A percentile compares a stretch with the other conserved stretches of the same genome.
These are phyloP conservation scores for Aulostomus chinensis DNA, from an alignment of 2,797 vertebrate species.

Conservation along the genomic window DNA sequence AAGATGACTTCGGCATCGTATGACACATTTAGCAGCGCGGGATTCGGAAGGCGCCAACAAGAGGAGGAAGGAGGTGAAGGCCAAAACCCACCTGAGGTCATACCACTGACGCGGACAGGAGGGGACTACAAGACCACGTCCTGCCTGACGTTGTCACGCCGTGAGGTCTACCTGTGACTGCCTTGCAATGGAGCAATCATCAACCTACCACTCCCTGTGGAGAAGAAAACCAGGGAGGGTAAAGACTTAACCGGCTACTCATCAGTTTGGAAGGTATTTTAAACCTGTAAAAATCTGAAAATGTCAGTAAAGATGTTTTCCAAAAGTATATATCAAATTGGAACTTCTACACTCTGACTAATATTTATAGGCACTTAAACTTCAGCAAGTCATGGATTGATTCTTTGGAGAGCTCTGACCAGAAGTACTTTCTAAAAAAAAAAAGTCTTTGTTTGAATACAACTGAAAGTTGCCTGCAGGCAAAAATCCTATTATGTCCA, in stretches of 20 bases:
- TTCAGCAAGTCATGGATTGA: conserved; percentile 39
- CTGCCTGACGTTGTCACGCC: conserved; percentile 94
- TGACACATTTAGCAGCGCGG: conserved; percentile 93
- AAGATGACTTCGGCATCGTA: conserved; percentile 96
- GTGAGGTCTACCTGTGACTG: conserved; percentile 96
- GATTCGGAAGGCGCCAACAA: conserved; percentile 86
- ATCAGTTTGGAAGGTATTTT: conserved; percentile 37
- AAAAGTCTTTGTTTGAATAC: conserved; percentile 47
- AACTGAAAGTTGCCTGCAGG: conserved; percentile 48
- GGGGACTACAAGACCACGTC: conserved; percentile 95
- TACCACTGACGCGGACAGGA: conserved; percentile 92
- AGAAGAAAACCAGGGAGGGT: conserved; percentile 19
- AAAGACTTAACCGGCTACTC: conserved; percentile 35
- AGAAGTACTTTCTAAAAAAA: conserved; percentile 48
- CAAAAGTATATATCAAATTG: conserved; percentile 48
- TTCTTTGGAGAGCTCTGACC: conserved; percentile 33
- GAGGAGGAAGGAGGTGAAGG: conserved; percentile 80
- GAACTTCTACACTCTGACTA: conserved; percentile 59
- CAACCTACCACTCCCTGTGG: conserved; percentile 11
- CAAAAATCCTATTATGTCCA: conserved; percentile 43
- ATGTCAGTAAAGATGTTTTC: conserved; percentile 42
- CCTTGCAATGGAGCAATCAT: conserved; percentile 21
- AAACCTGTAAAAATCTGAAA: conserved; percentile 54
- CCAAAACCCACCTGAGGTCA: conserved; percentile 87
- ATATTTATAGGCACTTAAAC: conserved; percentile 70